Percentiles rank a stretch among this genome's conserved stretches.
phyloP scores from a whole-genome alignment of 2,797 vertebrate species.

The Spea hammondii region DNA sequence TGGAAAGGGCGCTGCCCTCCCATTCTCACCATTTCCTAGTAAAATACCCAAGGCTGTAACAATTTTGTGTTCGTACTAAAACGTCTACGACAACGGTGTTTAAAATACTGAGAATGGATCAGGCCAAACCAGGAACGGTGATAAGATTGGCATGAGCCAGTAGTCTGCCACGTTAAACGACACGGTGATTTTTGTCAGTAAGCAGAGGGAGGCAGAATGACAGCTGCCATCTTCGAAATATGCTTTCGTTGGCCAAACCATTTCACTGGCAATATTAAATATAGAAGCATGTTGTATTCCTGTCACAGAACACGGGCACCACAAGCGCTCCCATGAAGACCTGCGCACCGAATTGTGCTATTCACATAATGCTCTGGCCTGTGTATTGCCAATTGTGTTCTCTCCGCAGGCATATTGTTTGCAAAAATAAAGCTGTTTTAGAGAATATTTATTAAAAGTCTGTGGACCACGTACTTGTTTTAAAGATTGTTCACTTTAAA shows the following conservation, averaged over 20 bases:
- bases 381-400: no score
- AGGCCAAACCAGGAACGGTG: not conserved
- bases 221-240: not conserved
- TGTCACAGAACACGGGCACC: not conserved
- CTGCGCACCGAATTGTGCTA: no score
- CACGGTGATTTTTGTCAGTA: not conserved
- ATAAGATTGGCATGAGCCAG: not conserved
- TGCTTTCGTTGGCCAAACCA: not conserved
- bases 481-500: no score
- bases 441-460: no score
- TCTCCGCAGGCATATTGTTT: no score
- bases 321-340: no score
- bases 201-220: not conserved
- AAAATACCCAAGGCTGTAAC: slow-evolving; percentile 13
- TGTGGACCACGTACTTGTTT: no score
- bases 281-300: not conserved
- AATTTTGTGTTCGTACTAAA: not conserved
- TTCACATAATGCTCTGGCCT: no score
- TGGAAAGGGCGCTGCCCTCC: slow-evolving; percentile 37
- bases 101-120: not conserved
- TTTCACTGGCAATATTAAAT: not conserved
- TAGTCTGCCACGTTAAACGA: not conserved
- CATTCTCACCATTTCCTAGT: slow-evolving; percentile 38
- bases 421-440: no score
- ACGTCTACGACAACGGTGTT: not conserved